A percentile compares a stretch with the other conserved stretches of the same genome.
phyloP scores from a whole-genome alignment of 2,797 vertebrate species.

The Glyptemys insculpta region DNA sequence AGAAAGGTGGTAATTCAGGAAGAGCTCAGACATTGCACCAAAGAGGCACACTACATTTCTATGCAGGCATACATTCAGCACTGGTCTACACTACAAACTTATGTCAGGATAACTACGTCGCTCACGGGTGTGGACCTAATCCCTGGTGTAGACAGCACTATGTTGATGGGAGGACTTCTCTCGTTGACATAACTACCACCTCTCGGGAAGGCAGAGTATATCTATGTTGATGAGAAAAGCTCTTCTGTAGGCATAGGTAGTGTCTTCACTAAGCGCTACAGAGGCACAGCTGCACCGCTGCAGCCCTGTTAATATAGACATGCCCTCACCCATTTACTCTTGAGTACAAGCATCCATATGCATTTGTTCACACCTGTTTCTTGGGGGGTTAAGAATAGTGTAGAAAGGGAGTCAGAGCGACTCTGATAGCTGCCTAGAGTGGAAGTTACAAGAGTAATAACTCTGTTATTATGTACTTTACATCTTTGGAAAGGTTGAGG shows the following conservation, averaged over 20 bases:
- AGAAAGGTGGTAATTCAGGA: neutral
- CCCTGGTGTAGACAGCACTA: neutral
- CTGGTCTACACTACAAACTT: neutral
- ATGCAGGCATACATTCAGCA: neutral
- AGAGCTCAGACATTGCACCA: neutral
- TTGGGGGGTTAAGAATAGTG: constrained; percentile 21
- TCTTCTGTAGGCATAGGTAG: neutral
- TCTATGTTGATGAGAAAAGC: neutral
- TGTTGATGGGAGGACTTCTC: neutral
- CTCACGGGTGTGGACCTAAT: neutral
- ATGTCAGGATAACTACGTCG: neutral
- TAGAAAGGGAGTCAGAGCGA: constrained; percentile 33
- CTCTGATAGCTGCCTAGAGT: constrained; percentile 38
- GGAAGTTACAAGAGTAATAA: constrained; percentile 38
- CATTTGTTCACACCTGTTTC: constrained; percentile 41
- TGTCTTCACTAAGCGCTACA: neutral
- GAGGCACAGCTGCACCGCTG: neutral
- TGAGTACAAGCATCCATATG: constrained; percentile 25
- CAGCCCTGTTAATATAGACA: neutral
- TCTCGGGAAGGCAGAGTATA: too few species aligned
- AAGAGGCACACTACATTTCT: constrained; percentile 11
- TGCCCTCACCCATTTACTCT: neutral
- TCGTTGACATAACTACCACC: neutral
- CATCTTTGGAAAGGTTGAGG: constrained; percentile 42
- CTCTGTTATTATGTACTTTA: constrained; percentile 55